phyloP scores from a whole-genome alignment of 2,888 invertebrate species.

The Meteorus colon region DNA sequence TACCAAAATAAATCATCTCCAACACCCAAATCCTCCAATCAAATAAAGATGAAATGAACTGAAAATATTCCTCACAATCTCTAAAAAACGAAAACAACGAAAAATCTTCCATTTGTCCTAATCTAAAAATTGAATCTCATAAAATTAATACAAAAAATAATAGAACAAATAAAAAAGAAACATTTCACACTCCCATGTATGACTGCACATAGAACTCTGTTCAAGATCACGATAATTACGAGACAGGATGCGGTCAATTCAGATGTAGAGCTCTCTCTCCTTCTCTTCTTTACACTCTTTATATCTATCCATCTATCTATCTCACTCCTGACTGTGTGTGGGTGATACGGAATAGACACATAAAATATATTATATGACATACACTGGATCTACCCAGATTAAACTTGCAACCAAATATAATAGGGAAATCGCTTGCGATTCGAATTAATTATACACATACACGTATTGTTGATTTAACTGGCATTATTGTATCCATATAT shows the following conservation, averaged over 20 bases:
- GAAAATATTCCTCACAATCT: constrained; percentile 49
- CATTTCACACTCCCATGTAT: constrained; percentile 53
- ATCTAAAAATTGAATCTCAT: background rate
- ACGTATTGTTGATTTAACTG: constrained; percentile 16
- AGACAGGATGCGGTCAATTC: constrained; percentile 71
- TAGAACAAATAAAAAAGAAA: constrained; percentile 44
- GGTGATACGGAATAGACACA: constrained; percentile 42
- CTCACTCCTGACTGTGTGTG: background rate
- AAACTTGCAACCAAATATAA: constrained; percentile 3
- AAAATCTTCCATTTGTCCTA: background rate
- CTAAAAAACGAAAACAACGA: background rate
- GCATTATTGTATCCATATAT: too few species aligned
- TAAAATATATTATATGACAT: constrained; percentile 28
- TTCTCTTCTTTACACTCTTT: constrained; percentile 33
- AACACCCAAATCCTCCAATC: too few species aligned
- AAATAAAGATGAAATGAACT: too few species aligned
- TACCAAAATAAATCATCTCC: too few species aligned
- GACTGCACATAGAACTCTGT: constrained; percentile 6
- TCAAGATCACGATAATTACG: constrained; percentile 48
- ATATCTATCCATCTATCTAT: background rate
- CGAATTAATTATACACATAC: background rate
- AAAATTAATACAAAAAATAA: background rate
- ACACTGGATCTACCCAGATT: constrained; percentile 31
- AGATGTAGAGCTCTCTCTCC: constrained; percentile 52
- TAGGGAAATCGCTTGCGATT: constrained; percentile 24